These are phyloP conservation scores for Drosophila hawaiiensis DNA, from an alignment of 2,888 invertebrate species.

Conservation along the genomic window DNA sequence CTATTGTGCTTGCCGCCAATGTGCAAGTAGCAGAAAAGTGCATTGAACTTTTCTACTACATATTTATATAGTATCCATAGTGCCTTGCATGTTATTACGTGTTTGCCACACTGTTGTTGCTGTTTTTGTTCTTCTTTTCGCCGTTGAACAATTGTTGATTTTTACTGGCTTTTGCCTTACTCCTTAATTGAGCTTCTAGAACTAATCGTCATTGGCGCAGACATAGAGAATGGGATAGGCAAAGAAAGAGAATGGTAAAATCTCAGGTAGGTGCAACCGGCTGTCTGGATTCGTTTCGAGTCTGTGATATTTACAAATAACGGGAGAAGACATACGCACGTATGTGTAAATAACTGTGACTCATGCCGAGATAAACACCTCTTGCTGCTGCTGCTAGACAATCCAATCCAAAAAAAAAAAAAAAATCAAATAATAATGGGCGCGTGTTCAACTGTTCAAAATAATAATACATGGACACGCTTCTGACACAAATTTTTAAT, in stretches of 20 bases:
- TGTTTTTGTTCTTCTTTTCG: slow-evolving; percentile 17
- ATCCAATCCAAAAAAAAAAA: neutral
- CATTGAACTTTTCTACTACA: slow-evolving; percentile 50
- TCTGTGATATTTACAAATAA: slow-evolving; percentile 15
- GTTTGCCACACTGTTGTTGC: slow-evolving; percentile 22
- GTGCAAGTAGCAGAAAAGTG: slow-evolving; percentile 58
- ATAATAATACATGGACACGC: neutral
- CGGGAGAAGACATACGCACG: slow-evolving; percentile 3
- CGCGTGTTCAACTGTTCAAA: neutral
- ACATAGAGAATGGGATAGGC: slow-evolving; percentile 22
- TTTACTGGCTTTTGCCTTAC: slow-evolving; percentile 62
- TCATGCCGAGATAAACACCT: slow-evolving; percentile 16
- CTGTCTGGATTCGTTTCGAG: slow-evolving; percentile 23
- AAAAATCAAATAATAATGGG: neutral
- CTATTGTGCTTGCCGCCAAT: slow-evolving; percentile 22
- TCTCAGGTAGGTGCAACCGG: slow-evolving; percentile 22
- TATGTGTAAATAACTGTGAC: slow-evolving; percentile 12
- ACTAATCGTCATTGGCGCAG: slow-evolving; percentile 31
- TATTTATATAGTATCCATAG: slow-evolving; percentile 23
- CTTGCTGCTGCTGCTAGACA: slow-evolving; percentile 8
- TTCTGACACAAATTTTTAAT: slow-evolving; percentile 1
- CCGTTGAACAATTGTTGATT: slow-evolving; percentile 60
- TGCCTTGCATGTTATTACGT: slow-evolving; percentile 47
- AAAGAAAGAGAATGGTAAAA: slow-evolving; percentile 18
- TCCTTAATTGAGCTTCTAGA: slow-evolving; percentile 58